Base-by-base conservation (phyloP, 1,140 invertebrate species). In the Lordiphosa clarofinis region DNA sequence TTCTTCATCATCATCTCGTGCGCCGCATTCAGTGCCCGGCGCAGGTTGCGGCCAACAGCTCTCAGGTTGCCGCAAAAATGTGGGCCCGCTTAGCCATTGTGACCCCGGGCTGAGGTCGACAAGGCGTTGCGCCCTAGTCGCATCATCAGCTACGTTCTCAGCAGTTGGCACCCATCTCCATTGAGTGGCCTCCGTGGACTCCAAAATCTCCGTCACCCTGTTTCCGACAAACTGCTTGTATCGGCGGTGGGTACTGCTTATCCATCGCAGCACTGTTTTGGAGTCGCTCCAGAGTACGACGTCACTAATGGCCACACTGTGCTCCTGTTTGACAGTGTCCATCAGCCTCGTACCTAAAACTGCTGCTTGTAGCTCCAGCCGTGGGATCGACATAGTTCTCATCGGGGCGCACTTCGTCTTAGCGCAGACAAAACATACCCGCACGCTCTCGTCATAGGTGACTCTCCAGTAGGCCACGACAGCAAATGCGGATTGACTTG, bases 121-220 rank as follows among this genome's bases (percentile, higher is more conserved):
- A n/a, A n/a, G n/a, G n/a, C n/a, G n/a, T n/a, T n/a, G n/a, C n/a
- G n/a, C 24, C 33, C 38, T 38, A 21, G 13, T 31, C 8, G 28
- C 28, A 8, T 31, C 38, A 8, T n/a, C 11, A 4, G 43, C 31
- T 46, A 6, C 1, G 15, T 10, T 11, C 38, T 43, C 37, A 21
- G 39, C 11, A 37, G n/a, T n/a, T n/a, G 46, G 38, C 5, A 56
- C 6, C 54, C 47, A 57, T n/a, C 13, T 46, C 48, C 49, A 54
- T 9, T 50, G 11, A 4, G 10, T 35, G 3, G 19, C 28, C 5
- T 53, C 5, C 0, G 74, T 62, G 5, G 65, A 21, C 13, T 76
- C 57, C 37, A 81, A 59, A 24, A 89, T 87, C 38, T 54, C 48
- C 0, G 61, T 24, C 2, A 86, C 66, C 24, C 73, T 36, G 56